These are phyloP conservation scores for Cerceris ruficornis DNA, from an alignment of 2,888 invertebrate species.

Conservation along the genomic window DNA sequence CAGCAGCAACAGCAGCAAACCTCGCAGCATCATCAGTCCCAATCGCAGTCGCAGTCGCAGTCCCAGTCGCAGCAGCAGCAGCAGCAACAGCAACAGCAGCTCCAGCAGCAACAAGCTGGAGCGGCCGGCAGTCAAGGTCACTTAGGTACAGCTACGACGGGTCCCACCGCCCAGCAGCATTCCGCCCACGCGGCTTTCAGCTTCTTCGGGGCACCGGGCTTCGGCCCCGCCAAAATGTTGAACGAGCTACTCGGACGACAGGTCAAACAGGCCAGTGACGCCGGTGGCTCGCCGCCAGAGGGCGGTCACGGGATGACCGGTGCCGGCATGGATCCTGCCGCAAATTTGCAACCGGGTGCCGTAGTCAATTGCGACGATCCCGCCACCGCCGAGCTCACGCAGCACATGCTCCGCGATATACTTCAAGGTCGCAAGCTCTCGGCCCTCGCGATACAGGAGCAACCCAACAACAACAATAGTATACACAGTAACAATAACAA, in stretches of 20 bases:
- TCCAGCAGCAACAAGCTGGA: conserved; percentile 80
- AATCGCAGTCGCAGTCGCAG: conserved; percentile 62
- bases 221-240: conserved; percentile 95
- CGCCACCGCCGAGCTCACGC: conserved; percentile 85
- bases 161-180: conserved; percentile 83
- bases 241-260: conserved; percentile 94
- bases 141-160: conserved; percentile 82
- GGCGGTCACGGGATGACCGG: conserved; percentile 82
- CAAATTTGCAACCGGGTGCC: conserved; percentile 81
- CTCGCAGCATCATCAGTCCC: conserved; percentile 69
- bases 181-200: conserved; percentile 87
- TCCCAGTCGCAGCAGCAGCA: conserved; percentile 49
- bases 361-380: conserved; percentile 84
- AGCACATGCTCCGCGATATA: conserved; percentile 95
- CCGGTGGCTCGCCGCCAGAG: conserved; percentile 83
- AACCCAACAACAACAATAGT: conserved; percentile 83
- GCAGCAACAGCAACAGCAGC: conserved; percentile 62
- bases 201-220: conserved; percentile 92
- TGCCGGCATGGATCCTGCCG: conserved; percentile 80
- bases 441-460: conserved; percentile 88
- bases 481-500: conserved; percentile 82
- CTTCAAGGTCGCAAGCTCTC: conserved; percentile 94
- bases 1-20: conserved; percentile 62
- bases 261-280: conserved; percentile 87
- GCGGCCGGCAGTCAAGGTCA: conserved; percentile 78